Conservation (phyloP, 2,113 vertebrate genomes). For the Suricata suricatta region DNA sequence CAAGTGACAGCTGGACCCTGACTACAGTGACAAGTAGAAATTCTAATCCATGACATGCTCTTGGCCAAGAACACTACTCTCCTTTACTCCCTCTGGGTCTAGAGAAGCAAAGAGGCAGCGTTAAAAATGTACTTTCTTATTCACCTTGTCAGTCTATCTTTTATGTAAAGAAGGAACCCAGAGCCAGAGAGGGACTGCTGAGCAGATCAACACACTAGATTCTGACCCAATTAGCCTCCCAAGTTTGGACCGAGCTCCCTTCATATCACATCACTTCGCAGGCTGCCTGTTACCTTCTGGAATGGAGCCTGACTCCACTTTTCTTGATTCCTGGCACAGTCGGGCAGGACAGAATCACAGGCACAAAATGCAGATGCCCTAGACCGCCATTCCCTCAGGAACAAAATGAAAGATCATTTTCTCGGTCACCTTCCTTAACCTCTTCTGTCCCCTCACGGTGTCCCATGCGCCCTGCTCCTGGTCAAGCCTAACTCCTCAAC, state of each 20-base stretch:
- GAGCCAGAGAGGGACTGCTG: neutral
- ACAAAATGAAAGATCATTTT: neutral
- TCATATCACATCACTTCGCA: fast-evolving
- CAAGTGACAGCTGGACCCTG: neutral
- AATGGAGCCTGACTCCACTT: neutral
- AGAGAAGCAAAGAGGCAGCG: neutral
- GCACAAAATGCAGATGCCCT: neutral
- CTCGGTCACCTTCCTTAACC: fast-evolving
- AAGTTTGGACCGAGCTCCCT: neutral
- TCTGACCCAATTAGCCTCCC: neutral
- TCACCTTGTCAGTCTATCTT: too few species aligned
- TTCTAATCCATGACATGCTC: neutral
- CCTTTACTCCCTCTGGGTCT: neutral
- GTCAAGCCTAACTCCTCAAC: neutral
- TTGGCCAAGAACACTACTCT: neutral
- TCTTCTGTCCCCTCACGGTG: neutral
- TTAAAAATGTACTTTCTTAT: neutral
- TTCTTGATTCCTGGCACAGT: neutral
- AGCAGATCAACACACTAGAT: neutral
- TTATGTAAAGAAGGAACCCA: neutral
- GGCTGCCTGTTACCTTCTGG: neutral
- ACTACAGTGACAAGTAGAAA: neutral
- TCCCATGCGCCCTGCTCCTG: neutral
- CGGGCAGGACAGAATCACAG: neutral
- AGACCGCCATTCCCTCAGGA: neutral